These are phyloP conservation scores for Lasioglossum malachurum DNA, from an alignment of 2,888 invertebrate species.

Conservation along the genomic window DNA sequence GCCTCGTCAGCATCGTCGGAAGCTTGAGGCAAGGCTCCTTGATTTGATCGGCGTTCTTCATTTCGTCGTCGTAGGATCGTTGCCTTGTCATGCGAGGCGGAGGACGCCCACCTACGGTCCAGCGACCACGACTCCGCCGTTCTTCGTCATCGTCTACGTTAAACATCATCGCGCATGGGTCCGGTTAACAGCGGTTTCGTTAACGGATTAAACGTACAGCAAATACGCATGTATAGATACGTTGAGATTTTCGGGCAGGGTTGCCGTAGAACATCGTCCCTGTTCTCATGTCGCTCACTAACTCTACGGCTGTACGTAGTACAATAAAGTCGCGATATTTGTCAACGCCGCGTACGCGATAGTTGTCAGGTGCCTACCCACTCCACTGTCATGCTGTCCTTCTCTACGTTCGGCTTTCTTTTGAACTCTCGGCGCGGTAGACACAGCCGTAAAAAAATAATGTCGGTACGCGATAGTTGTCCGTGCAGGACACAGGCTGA, in stretches of 20 bases:
- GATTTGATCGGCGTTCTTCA: slow-evolving; percentile 84
- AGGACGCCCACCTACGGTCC: slow-evolving; percentile 84
- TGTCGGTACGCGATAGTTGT: no score
- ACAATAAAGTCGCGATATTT: no score
- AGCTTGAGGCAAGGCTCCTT: slow-evolving; percentile 88
- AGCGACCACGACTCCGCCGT: slow-evolving; percentile 79
- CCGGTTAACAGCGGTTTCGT: slow-evolving; percentile 26
- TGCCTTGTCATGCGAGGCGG: slow-evolving; percentile 90
- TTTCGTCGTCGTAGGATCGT: slow-evolving; percentile 94
- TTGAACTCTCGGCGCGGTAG: no score
- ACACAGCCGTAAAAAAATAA: no score
- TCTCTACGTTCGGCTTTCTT: no score
- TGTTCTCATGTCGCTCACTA: no score
- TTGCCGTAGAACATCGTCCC: no score
- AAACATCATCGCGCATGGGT: background rate
- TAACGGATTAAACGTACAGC: background rate
- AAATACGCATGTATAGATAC: background rate
- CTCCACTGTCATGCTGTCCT: no score
- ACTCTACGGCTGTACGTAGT: no score
- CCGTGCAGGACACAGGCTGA: no score
- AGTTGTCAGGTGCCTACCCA: no score
- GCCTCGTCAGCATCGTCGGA: slow-evolving; percentile 91
- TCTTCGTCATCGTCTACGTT: slow-evolving; percentile 84
- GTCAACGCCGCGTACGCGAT: no score
- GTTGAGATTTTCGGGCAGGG: background rate